Evolutionary conservation across 2,888 invertebrate genomes (phyloP), one percentile per base, ranked within the genome.

Genomic region (Troglohyphantes excavatus): DNA sequence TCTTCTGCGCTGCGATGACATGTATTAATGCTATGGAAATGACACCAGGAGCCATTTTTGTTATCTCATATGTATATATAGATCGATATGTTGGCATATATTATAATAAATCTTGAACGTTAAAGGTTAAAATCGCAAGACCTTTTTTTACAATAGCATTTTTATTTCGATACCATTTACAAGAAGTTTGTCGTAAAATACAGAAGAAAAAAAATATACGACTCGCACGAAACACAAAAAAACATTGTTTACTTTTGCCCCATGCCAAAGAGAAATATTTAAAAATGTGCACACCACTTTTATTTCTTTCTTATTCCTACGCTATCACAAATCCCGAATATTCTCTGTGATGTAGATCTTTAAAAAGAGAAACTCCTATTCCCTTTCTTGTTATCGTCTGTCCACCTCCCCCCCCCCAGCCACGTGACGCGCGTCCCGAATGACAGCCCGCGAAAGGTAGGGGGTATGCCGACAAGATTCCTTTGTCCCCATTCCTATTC

Each of bases 401-500:
- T 53, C 17, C 53, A 53, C 53, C 53, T 17, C 0, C 53, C 53
- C 0, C 39, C 39, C 53, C 13, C 13, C n/a, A 53, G 53, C 17
- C 53, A 53, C 53, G 53, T 53, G 53, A 33, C 33, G 33, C 33
- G 33, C 33, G 33, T 53, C 6, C n/a, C 53, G 53, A 53, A 53
- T 53, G 53, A n/a, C 53, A 53, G 53, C n/a, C 53, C n/a, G n/a
- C 53, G 13, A n/a, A 53, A 53, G 53, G 33, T 6, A 33, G 33
- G 33, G 33, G 33, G 9, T 6, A 9, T 53, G 53, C n/a, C 53
- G n/a, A 53, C 9, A 53, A 2, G 53, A 53, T 53, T 53, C 53
- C 17, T 53, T 53, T 53, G 53, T 53, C 53, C 53, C 53, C 53
- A 53, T 53, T 53, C 53, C 53, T 53, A 53, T 53, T 53, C 53